Percentiles rank a stretch among this genome's conserved stretches.
Conservation (phyloP, 1,140 invertebrate species). For the Bombus ignitus region DNA sequence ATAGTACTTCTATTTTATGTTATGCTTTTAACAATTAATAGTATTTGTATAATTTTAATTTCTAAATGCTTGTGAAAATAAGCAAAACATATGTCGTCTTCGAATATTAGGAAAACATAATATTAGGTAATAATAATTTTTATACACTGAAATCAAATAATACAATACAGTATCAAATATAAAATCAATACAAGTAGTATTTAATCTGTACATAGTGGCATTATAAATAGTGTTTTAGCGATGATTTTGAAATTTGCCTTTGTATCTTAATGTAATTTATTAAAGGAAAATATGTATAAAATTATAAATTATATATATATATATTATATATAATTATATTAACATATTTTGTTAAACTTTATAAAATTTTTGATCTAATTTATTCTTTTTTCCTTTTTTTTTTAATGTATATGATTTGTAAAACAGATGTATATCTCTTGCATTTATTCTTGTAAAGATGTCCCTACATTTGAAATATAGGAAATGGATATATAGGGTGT, state of each 20-base stretch:
- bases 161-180: conserved; percentile 7
- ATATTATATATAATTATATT: conserved; percentile 2
- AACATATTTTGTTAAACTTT: conserved; percentile 12
- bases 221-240: background rate
- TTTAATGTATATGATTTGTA: conserved; percentile 1
- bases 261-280: conserved; percentile 15
- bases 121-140: conserved; percentile 20
- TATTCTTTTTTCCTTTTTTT: background rate
- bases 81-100: conserved; percentile 7
- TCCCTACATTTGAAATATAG: background rate
- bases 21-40: conserved; percentile 9
- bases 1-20: conserved; percentile 34
- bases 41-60: conserved; percentile 41
- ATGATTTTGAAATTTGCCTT: conserved; percentile 10
- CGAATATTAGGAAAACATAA: conserved; percentile 23
- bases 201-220: conserved; percentile 17
- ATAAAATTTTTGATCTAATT: conserved; percentile 11
- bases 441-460: conserved; percentile 41
- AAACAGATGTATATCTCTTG: conserved; percentile 26
- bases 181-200: conserved; percentile 23
- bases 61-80: conserved; percentile 33
- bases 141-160: conserved; percentile 35
- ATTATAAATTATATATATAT: conserved; percentile 24
- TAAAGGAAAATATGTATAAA: conserved; percentile 20
- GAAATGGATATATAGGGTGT: background rate